A percentile compares a stretch with the other conserved stretches of the same genome.
These are phyloP conservation scores for Vanessa atalanta DNA, from an alignment of 1,140 invertebrate species.

Conservation along the genomic window DNA sequence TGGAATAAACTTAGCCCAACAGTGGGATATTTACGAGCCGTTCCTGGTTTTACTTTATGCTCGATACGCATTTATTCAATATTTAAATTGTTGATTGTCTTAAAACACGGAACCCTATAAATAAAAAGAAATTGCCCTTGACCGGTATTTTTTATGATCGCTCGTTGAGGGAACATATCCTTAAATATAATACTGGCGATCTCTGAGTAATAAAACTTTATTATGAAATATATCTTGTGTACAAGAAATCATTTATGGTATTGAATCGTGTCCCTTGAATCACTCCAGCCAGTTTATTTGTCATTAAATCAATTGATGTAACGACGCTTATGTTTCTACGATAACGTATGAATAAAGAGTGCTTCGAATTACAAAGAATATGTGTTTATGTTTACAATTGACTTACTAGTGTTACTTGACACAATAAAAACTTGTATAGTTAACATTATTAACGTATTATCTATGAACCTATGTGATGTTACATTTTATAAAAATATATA, in stretches of 20 bases:
- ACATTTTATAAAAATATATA: no score
- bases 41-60: no score
- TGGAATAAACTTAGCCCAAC: no score
- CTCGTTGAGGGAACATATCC: slow-evolving; percentile 38
- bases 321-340: slow-evolving; percentile 33
- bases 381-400: no score
- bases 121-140: slow-evolving; percentile 39
- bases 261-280: slow-evolving; percentile 47
- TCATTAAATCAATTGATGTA: slow-evolving; percentile 56
- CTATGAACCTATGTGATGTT: no score
- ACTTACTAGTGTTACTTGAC: no score
- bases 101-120: slow-evolving; percentile 24
- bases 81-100: not conserved
- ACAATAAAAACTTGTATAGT: no score
- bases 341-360: slow-evolving; percentile 24
- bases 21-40: no score
- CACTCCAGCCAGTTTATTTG: slow-evolving; percentile 51
- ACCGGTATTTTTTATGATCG: slow-evolving; percentile 39
- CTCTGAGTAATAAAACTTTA: slow-evolving; percentile 43
- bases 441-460: no score
- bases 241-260: slow-evolving; percentile 42
- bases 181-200: slow-evolving; percentile 30
- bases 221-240: slow-evolving; percentile 38
- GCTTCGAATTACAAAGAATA: no score
- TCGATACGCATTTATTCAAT: no score